Base-by-base conservation (phyloP, 2,113 vertebrate species). In the Rhinolophus ferrumequinum region DNA sequence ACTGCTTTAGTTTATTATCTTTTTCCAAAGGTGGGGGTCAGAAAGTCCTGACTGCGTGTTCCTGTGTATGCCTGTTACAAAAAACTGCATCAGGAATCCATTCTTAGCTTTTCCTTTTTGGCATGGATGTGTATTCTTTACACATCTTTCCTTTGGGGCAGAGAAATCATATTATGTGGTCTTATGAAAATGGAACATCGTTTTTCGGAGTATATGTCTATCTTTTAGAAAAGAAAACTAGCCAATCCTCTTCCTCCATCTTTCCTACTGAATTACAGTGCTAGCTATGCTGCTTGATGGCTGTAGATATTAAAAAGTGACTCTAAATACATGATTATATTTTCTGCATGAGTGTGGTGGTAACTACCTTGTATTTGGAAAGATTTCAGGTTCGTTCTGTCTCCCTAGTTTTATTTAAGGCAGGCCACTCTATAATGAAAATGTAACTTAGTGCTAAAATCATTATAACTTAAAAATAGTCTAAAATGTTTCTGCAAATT, bases 1-100 rank as follows among this genome's bases (percentile, higher is more conserved):
- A 93, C 50, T 92, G 26, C 76, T 90, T 95, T 82, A 88, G 52
- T 96, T 97, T 93, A 79, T 94, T 94, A 62, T 93, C 67, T 94
- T 91, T 44, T 94, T 77, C 69, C 89, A 87, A 94, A 84, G 54
- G 22, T 93, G 66, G 33, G 24, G n/a, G 67, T 12, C 47, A 56
- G 64, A 67, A 24, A 35, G 8, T 79, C 72, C 50, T 96, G 70
- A 89, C 35, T 33, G 92, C 38, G 44, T 95, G 67, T 97, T 90
- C 28, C 44, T 76, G 56, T 44, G 54, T 88, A 76, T 79, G 75
- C 90, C 19, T 95, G 5, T 88, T 95, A 87, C 44, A 93, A 62
- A 92, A 83, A 95, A 73, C 44, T 95, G 38, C 52, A 60, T 81
- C 60, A 79, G 44, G 44, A 85, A 85, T 94, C 44, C 52, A 62